Percentiles rank a stretch among this genome's conserved stretches.
Conservation (phyloP, 2,888 invertebrate species). For the Archaeoteleia sp. region DNA sequence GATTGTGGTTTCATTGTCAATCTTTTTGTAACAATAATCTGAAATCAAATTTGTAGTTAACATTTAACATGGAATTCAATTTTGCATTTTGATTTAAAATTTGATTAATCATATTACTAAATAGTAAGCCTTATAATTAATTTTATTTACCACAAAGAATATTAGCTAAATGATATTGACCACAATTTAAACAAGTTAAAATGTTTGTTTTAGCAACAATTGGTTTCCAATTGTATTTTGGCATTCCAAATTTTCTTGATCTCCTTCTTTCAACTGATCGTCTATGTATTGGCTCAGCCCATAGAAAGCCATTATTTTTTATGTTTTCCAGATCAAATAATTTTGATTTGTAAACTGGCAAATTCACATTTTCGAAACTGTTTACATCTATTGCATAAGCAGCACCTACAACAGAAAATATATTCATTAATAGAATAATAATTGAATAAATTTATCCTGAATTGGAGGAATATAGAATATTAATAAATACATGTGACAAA, state of each 20-base stretch:
- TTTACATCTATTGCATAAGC: conserved; percentile 23
- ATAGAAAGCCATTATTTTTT: conserved; percentile 84
- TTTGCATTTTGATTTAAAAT: conserved; percentile 17
- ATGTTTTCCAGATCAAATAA: conserved; percentile 80
- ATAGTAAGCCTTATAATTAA: no score
- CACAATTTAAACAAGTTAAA: conserved; percentile 87
- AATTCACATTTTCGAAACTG: conserved; percentile 7
- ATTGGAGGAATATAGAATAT: neutral
- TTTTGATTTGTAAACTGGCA: conserved; percentile 3
- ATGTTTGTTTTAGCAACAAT: conserved; percentile 84
- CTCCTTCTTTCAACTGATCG: conserved; percentile 84
- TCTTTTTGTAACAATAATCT: conserved; percentile 91
- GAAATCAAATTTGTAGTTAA: conserved; percentile 28
- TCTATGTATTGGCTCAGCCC: conserved; percentile 88
- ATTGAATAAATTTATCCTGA: neutral
- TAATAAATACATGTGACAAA: neutral
- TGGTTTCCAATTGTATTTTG: conserved; percentile 82
- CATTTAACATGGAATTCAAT: neutral
- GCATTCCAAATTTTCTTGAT: conserved; percentile 83
- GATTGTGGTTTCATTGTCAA: conserved; percentile 86
- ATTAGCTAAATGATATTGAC: conserved; percentile 87
- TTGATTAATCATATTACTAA: neutral
- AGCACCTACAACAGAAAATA: conserved; percentile 25
- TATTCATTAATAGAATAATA: neutral
- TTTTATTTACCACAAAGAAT: conserved; percentile 85